Base-by-base conservation (phyloP, 2,113 vertebrate species). In the Datnioides undecimradiatus region DNA sequence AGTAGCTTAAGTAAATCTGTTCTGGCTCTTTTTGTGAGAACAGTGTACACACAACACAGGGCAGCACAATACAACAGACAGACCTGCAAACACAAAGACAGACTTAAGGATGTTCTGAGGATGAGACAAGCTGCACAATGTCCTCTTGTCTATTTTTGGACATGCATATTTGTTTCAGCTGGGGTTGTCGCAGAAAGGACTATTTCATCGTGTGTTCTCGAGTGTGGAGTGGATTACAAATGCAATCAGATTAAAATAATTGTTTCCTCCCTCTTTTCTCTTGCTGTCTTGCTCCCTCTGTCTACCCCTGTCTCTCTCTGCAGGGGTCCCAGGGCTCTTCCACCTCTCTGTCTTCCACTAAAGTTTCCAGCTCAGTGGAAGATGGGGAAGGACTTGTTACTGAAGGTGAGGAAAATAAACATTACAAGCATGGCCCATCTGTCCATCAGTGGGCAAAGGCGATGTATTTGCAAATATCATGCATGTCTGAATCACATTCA, bases 301-400 rank as follows among this genome's bases (percentile, higher is more conserved):
- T 57, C 21, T 67, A 6, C 40, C 49, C 34, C 16, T 83, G 14
- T 76, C 21, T 23, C 9, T 65, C 43, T 70, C 74, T 90, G 84
- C 93, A 99, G 98, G 96, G 95, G 74, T 97, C 98, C 74, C 96
- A 97, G 72, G 96, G 96, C 73, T 99, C 98, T 79, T 98, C 98
- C 79, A 94, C 93, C 84, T 99, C 97, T 73, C 91, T 98, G 87
- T 97, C 97, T 64, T 98, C 97, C 88, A 95, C 96, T 88, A 97
- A 98, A 94, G 96, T 96, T 68, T 97, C 97, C 92, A 97, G 95
- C 91, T 95, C 97, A 4, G 95, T 96, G 94, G 96, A 98, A 25
- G 97, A 97, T 70, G 95, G 94, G 0, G 96, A 99, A 3, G 95
- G 91, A 69, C 91, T 94, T 9, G 92, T 93, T 80, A 84, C 77